Conservation (phyloP, 1,140 invertebrate genomes). For the Idris sp. region DNA sequence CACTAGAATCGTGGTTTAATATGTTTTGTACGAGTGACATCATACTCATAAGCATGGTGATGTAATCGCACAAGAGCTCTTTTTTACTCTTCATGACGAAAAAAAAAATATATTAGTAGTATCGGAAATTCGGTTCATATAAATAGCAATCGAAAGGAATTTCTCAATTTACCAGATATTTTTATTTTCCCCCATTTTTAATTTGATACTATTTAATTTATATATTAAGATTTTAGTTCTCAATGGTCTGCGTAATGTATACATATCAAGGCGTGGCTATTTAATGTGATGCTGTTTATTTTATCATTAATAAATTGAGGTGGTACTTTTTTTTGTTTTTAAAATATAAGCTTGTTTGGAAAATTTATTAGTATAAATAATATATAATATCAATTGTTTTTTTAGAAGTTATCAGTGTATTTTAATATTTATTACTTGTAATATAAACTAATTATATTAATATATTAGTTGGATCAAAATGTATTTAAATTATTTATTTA, state of each 20-base stretch:
- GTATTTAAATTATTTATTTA: too few species aligned
- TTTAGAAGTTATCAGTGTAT: too few species aligned
- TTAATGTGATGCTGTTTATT: constrained; percentile 14
- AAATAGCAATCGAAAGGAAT: constrained; percentile 22
- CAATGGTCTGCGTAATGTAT: background rate
- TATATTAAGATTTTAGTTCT: background rate
- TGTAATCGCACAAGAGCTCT: constrained; percentile 43
- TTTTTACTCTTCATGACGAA: constrained; percentile 36
- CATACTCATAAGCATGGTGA: constrained; percentile 48
- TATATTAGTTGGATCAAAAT: too few species aligned
- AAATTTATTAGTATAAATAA: too few species aligned
- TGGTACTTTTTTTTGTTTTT: background rate
- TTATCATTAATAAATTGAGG: constrained; percentile 5
- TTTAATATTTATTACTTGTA: too few species aligned
- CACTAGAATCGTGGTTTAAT: constrained; percentile 38
- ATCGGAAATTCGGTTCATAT: constrained; percentile 10
- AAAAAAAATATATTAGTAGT: constrained; percentile 31
- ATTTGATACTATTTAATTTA: background rate
- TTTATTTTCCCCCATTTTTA: too few species aligned
- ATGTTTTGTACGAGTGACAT: constrained; percentile 48
- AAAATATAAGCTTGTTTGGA: too few species aligned
- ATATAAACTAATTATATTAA: too few species aligned
- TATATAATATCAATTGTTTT: too few species aligned
- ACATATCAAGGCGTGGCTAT: constrained; percentile 31
- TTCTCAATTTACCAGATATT: constrained; percentile 18